phyloP scores from a whole-genome alignment of 2,113 vertebrate genomes.

The Micromys minutus region DNA sequence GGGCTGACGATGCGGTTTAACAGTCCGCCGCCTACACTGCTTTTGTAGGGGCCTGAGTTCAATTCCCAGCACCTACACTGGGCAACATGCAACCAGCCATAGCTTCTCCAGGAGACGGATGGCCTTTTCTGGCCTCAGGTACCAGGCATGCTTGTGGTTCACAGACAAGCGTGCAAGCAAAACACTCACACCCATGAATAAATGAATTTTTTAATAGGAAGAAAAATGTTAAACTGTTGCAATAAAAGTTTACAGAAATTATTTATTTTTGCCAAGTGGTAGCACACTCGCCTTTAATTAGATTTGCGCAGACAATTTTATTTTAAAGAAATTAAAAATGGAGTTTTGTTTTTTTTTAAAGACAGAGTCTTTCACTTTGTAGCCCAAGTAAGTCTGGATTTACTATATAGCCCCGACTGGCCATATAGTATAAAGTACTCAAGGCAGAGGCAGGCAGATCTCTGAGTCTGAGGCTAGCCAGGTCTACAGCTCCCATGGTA shows the following conservation, averaged over 20 bases:
- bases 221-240: background rate
- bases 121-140: background rate
- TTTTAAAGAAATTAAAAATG: constrained; percentile 3
- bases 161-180: background rate
- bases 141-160: background rate
- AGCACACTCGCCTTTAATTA: background rate
- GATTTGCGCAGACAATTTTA: background rate
- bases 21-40: background rate
- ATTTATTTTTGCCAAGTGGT: background rate
- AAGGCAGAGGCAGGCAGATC: background rate
- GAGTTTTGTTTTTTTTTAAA: background rate
- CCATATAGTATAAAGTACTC: too few species aligned
- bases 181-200: background rate
- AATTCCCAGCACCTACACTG: background rate
- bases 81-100: background rate
- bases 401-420: background rate
- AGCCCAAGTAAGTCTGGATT: background rate
- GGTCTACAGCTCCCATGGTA: background rate
- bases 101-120: background rate
- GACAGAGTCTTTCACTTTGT: background rate
- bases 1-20: background rate
- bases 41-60: background rate
- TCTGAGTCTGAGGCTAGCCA: background rate
- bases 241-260: background rate
- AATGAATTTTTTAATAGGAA: background rate